Conservation (phyloP, 2,797 vertebrate species). For the Myripristis murdjan region DNA sequence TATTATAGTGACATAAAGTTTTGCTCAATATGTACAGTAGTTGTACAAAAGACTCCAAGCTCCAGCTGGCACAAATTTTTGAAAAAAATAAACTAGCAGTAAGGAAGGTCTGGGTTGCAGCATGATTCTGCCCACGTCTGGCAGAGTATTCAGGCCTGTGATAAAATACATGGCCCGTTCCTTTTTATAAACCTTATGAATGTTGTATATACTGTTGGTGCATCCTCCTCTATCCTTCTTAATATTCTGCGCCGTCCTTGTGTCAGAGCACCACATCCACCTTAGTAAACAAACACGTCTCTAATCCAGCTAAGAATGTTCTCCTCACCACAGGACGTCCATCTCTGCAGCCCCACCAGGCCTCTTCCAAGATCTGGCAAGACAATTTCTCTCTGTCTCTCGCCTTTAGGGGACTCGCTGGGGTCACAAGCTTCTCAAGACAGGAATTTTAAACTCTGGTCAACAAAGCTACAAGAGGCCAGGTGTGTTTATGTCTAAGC, state of each 20-base stretch:
- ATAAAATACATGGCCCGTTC: constrained; percentile 24
- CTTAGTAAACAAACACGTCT: constrained; percentile 73
- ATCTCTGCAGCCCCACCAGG: constrained; percentile 49
- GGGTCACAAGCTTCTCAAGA: constrained; percentile 41
- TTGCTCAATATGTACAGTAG: background rate
- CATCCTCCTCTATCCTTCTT: constrained; percentile 28
- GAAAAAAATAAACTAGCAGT: constrained; percentile 6
- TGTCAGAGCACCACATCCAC: constrained; percentile 59
- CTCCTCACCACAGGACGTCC: constrained; percentile 66
- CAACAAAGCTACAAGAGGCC: constrained; percentile 40
- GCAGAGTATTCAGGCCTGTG: constrained; percentile 32
- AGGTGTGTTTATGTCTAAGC: constrained; percentile 46
- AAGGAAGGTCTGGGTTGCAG: constrained; percentile 15
- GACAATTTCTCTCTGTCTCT: constrained; percentile 45
- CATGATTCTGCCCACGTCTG: constrained; percentile 39
- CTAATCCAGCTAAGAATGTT: constrained; percentile 80
- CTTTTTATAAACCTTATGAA: constrained; percentile 45
- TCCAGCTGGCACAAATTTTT: constrained; percentile 20
- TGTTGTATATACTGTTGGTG: constrained; percentile 43
- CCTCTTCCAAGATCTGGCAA: constrained; percentile 57
- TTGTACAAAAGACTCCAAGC: constrained; percentile 14
- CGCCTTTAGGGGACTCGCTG: constrained; percentile 42
- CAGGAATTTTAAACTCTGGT: constrained; percentile 44
- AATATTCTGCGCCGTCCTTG: constrained; percentile 41
- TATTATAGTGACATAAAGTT: background rate